A percentile compares a stretch with the other conserved stretches of the same genome.
Conservation (phyloP, 2,888 invertebrate species). For the Cyaniris semiargus region DNA sequence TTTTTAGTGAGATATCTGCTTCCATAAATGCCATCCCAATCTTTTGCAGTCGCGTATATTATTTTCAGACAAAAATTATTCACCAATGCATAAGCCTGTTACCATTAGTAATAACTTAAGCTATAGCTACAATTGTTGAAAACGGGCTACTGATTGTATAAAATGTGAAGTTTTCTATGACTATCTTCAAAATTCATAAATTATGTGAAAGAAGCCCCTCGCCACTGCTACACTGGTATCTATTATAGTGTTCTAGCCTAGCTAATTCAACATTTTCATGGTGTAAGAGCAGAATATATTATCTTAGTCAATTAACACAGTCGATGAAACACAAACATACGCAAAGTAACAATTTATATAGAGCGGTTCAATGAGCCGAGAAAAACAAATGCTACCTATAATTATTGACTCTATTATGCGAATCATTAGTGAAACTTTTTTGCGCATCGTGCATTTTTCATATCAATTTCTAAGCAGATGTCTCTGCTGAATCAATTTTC, state of each 20-base stretch:
- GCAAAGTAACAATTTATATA: background rate
- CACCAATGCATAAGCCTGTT: too few relatives aligned
- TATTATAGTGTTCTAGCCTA: too few relatives aligned
- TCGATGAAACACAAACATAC: background rate
- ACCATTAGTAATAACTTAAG: too few relatives aligned
- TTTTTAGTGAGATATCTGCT: too few relatives aligned
- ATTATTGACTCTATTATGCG: conserved; percentile 7
- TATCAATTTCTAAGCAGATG: background rate
- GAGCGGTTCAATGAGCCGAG: conserved; percentile 1
- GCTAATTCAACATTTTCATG: background rate
- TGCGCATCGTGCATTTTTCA: background rate
- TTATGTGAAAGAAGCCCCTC: too few relatives aligned
- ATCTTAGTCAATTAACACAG: background rate
- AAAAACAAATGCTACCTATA: conserved; percentile 16
- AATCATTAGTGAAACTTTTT: conserved; percentile 23
- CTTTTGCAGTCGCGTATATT: too few relatives aligned
- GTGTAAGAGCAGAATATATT: background rate
- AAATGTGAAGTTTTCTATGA: too few relatives aligned
- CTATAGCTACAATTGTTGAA: too few relatives aligned
- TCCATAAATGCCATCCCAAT: too few relatives aligned
- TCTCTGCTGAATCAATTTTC: background rate
- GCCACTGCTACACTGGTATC: background rate
- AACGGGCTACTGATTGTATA: too few relatives aligned
- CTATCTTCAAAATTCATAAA: too few relatives aligned
- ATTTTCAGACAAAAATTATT: too few relatives aligned